Percentiles rank a stretch among this genome's conserved stretches.
Conservation (phyloP, 2,888 invertebrate species). For the Galerucella pusilla region DNA sequence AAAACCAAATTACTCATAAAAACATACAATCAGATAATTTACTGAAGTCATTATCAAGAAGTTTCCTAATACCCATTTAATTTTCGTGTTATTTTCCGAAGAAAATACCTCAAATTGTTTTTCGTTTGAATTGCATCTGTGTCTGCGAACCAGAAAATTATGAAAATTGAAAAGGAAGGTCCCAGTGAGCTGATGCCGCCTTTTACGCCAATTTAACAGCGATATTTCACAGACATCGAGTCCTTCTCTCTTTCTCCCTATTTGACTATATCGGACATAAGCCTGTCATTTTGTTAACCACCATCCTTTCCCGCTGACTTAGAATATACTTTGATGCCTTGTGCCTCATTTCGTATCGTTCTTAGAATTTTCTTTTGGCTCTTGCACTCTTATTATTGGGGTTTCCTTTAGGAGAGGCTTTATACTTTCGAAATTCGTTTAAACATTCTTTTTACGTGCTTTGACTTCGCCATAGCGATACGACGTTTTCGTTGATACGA, state of each 20-base stretch:
- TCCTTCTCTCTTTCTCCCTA: conserved; percentile 53
- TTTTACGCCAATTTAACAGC: conserved; percentile 63
- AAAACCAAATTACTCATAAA: no score
- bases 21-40: not conserved
- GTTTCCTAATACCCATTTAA: conserved; percentile 29
- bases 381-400: conserved; percentile 46
- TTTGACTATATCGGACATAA: conserved; percentile 60
- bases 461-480: conserved; percentile 21
- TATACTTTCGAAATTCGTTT: conserved; percentile 31
- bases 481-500: conserved; percentile 17
- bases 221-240: conserved; percentile 58
- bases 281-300: conserved; percentile 59
- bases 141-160: conserved; percentile 61
- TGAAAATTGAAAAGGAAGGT: conserved; percentile 62
- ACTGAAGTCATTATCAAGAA: not conserved
- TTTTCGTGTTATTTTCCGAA: conserved; percentile 36
- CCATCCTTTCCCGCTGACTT: conserved; percentile 45
- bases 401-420: conserved; percentile 43
- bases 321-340: conserved; percentile 51
- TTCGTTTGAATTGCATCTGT: conserved; percentile 52
- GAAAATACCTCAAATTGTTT: conserved; percentile 52
- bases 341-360: conserved; percentile 32
- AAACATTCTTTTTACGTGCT: conserved; percentile 25
- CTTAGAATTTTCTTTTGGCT: conserved; percentile 32
- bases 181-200: conserved; percentile 42